These are phyloP conservation scores for Xiphophorus maculatus DNA, from an alignment of 2,113 vertebrate species.

Conservation along the genomic window DNA sequence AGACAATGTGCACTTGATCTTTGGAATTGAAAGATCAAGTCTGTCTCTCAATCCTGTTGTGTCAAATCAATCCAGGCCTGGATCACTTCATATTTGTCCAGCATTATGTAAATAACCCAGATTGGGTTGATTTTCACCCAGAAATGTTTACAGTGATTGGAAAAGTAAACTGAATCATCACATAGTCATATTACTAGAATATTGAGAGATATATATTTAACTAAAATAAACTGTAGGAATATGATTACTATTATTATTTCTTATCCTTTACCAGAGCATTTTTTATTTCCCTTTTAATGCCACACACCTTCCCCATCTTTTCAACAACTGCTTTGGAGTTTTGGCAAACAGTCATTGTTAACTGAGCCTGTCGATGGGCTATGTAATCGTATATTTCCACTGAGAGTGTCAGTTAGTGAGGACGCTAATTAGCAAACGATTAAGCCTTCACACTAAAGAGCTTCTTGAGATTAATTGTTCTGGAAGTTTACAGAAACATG, in stretches of 20 bases:
- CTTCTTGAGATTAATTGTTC: conserved; percentile 72
- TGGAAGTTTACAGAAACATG: conserved; percentile 67
- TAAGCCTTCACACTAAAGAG: conserved; percentile 71
- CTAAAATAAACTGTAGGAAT: not conserved
- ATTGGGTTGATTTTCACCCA: too few species aligned
- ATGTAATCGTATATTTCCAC: conserved; percentile 75
- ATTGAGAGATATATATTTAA: too few species aligned
- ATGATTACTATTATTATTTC: not conserved
- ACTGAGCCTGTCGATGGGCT: conserved; percentile 59
- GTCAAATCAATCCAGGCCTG: too few species aligned
- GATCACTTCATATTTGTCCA: too few species aligned
- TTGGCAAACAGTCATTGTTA: conserved; percentile 70
- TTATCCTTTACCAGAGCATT: conserved; percentile 4
- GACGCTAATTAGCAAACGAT: conserved; percentile 71
- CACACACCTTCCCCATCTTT: conserved; percentile 33
- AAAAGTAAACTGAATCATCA: not conserved
- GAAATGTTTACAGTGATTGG: not conserved
- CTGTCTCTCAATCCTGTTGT: too few species aligned
- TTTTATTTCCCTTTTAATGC: not conserved
- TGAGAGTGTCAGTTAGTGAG: conserved; percentile 69
- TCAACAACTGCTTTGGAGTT: conserved; percentile 60
- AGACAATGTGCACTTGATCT: too few species aligned
- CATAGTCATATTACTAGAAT: too few species aligned
- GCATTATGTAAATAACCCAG: too few species aligned
- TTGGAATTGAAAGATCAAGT: too few species aligned